Evolutionary conservation across 1,140 invertebrate genomes (phyloP), one percentile per base, ranked within the genome.

Genomic region (Pantala flavescens): DNA sequence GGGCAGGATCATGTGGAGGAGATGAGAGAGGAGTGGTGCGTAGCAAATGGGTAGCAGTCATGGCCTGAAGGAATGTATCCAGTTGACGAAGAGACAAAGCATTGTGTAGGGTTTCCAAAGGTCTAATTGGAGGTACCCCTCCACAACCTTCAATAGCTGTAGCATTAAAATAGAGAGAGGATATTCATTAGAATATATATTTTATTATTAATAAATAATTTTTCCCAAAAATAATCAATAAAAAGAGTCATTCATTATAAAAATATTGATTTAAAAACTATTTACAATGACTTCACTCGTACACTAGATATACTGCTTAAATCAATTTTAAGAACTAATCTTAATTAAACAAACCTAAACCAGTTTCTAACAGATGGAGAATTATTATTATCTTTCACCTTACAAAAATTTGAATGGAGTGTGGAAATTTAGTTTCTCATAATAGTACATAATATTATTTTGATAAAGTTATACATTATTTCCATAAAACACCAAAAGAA

Each of bases 91-190:
- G 84, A 28, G 95, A 98, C 76, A 98, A 83, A 36, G 95, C 93
- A 84, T 98, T 98, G 84, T 98, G 96, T 43, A 98, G 84, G 3
- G 97, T 98, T 84, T 98, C 96, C 79, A 98, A 81, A 0, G 96
- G 95, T 71, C 95, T 88, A 77, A 98, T 96, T 0, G 94, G 90
- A 49, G 96, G 96, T 71, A 98, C 95, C 78, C 94, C 92, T 28
- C 91, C 92, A 81, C 92, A 93, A 55, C 91, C 93, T 83, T 93
- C 91, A 78, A 93, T 88, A 55, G 87, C 90, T 89, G 78, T 14
- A 79, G 77, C 42, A 63, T 16, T 14, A 14, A 63, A 63, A 28
- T 49, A 63, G 28, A 36, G 28, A 74, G 49, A 42, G 74, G 75
- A 76, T 75, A 75, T 74, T 74, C 24, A 70, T 28, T 76, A 74